Base-by-base conservation (phyloP, 2,888 invertebrate species). In the Drosophila meridiana region DNA sequence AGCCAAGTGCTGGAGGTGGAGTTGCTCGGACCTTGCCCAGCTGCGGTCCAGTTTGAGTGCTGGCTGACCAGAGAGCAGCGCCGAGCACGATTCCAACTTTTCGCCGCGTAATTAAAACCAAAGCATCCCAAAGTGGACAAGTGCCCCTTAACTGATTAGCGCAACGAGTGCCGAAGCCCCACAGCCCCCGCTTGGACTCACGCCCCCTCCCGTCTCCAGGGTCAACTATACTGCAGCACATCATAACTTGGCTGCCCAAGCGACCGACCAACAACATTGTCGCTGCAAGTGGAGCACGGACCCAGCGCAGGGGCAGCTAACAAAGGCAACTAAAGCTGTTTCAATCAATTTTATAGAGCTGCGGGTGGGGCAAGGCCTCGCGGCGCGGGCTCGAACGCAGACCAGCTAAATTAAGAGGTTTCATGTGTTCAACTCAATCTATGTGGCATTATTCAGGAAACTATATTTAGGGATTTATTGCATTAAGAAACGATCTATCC, bases 81-180 rank as follows among this genome's bases (percentile, higher is more conserved):
- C 48, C 5, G n/a, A 43, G 69, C 59, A 32, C 50, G 65, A 65
- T 72, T 74, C 69, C 69, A 87, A 89, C 88, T 89, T 87, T 87
- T 87, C 77, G 80, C 74, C 80, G 86, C 88, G 87, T 87, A 89
- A 87, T 87, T 87, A 87, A 87, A 89, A 87, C 80, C 86, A 87
- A 89, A 85, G 87, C 87, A 85, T 74, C 60, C 83, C 87, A 82
- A 85, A 83, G 82, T 85, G 83, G 70, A 87, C 87, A 84, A 87
- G 84, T 83, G 89, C 82, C 82, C 80, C 79, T 77, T 77, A 85
- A 85, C 85, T 83, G 85, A 85, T 85, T 85, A 85, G 73, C 75
- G 83, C 88, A 73, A 80, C 78, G 87, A 78, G 73, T 69, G 71
- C 61, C 45, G 36, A 32, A 30, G 45, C 67, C 38, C 43, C 4